Evolutionary conservation across 2,113 vertebrate genomes (phyloP), one percentile per base, ranked within the genome.

Genomic region (Zapus hudsonius): DNA sequence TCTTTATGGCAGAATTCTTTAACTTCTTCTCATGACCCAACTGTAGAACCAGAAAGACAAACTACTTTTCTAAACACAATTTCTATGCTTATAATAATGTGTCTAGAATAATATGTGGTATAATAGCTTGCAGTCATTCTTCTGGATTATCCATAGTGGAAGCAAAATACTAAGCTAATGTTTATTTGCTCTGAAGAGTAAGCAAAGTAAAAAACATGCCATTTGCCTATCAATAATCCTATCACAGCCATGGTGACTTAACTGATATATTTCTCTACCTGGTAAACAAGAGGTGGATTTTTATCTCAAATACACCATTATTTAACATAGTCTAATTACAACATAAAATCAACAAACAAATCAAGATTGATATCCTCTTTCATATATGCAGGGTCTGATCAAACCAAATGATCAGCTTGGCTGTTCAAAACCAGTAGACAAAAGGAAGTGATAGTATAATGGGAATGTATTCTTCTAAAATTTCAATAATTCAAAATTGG

Each of bases 401-500:
- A 89, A 96, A 94, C 33, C 66, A 57, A 72, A 82, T 79, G 20
- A 87, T 80, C n/a, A 36, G 1, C 13, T 79, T 87, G 44, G n/a
- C 19, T 93, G 74, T 55, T 64, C 57, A 73, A 86, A 92, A 80
- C 38, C 38, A 94, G 20, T 40, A 76, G 80, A 66, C 36, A 67
- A 90, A 79, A 82, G 44, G 31, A 93, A 69, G 0, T 94, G 74
- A 85, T 81, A 57, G 20, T 23, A n/a, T 15, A 25, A 88, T 72
- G 8, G 31, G 2, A 91, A 87, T 78, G 69, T 69, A 63, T 84
- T 25, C 64, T 76, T 90, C 92, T 81, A 75, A 90, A 96, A 93
- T 81, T 73, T 15, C 75, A 89, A 86, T 89, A 89, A 92, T 84
- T 81, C 38, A 95, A 84, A 94, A 88, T 84, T 86, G 78, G 40